Base-by-base conservation (phyloP, 2,797 vertebrate species). In the Epinephelus coioides region DNA sequence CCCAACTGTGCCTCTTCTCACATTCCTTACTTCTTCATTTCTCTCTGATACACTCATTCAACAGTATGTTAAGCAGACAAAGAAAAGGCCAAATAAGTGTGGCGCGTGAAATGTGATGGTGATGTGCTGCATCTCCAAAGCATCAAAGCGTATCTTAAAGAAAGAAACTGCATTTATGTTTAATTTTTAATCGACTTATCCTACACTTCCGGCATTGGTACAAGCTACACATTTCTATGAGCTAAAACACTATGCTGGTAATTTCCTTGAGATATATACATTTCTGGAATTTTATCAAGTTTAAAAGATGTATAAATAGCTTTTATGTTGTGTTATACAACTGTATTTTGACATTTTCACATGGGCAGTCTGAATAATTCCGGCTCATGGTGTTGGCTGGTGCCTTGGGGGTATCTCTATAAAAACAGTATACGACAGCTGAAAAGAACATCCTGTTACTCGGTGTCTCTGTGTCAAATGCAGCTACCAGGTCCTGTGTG, bases 391-490 rank as follows among this genome's bases (percentile, higher is more conserved):
- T 73, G 56, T 77, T 71, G 0, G 3, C 72, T 59, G 55, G 43
- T 53, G 73, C 72, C 80, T 76, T 67, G 14, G 47, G 67, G 70
- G 50, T 74, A 69, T 79, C 73, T 81, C 49, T 79, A 34, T 73
- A 63, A 71, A 85, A 82, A 84, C 83, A 51, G 59, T 73, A 73
- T 67, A 65, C 7, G 67, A 75, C 79, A 73, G 79, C 78, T 76
- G 64, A 85, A 75, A 81, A 84, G 79, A 81, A 76, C 71, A 82
- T 78, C 70, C 75, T 85, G 74, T 87, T 88, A 69, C 44, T 46
- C 25, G 3, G 27, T 56, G 51, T 79, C 67, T 73, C 71, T 11
- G 25, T 78, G 82, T 85, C 72, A 79, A 72, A 79, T 59, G 27
- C 65, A 81, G 46, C 69, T 66, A 72, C 64, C 60, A 70, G 79